A percentile compares a stretch with the other conserved stretches of the same genome.
These are phyloP conservation scores for Ginglymostoma cirratum DNA, from an alignment of 2,113 vertebrate genomes.

Conservation along the genomic window DNA sequence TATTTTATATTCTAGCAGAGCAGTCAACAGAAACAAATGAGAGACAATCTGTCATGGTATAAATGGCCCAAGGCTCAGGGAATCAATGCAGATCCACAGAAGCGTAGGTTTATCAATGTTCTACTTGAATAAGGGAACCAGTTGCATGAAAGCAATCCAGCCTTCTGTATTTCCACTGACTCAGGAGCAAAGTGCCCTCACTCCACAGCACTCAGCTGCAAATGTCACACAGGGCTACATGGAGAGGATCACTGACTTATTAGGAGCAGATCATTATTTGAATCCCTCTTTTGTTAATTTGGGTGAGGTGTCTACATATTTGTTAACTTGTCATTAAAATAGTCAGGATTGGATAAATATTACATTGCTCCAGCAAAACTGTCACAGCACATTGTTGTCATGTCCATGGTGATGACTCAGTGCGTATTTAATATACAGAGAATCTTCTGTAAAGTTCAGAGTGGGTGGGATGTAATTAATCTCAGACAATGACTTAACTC, in stretches of 20 bases:
- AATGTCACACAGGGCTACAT: not conserved
- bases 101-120: not conserved
- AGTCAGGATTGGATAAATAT: too few species aligned
- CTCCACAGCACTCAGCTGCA: not conserved
- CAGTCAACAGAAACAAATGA: not conserved
- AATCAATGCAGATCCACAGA: not conserved
- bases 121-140: not conserved
- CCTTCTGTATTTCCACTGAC: conserved; percentile 4
- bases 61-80: not conserved
- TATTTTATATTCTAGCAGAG: not conserved
- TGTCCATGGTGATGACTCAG: not conserved
- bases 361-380: not conserved
- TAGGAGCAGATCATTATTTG: not conserved
- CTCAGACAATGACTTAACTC: not conserved
- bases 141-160: not conserved
- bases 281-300: not conserved
- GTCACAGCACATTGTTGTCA: not conserved
- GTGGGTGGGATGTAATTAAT: conserved; percentile 22
- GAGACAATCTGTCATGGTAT: not conserved
- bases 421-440: not conserved
- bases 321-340: not conserved
- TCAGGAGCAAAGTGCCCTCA: not conserved
- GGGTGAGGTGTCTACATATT: not conserved
- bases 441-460: not conserved
- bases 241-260: not conserved